Conservation (phyloP, 2,797 vertebrate genomes). For the Dryobates pubescens region DNA sequence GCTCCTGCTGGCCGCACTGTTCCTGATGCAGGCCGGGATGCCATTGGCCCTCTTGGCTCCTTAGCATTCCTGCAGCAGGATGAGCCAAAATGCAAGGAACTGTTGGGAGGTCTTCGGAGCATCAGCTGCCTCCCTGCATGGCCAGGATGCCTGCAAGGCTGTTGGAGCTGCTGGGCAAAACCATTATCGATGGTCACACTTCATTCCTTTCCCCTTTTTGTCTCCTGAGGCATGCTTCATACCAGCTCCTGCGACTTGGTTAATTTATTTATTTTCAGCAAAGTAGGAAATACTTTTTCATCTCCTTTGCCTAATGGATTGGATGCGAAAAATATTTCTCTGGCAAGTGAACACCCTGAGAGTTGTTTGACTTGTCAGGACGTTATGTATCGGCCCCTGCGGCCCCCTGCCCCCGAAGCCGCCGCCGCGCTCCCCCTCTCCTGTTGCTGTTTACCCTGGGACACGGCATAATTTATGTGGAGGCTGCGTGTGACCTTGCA, state of each 20-base stretch:
- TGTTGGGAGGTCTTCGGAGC: background rate
- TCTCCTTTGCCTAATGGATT: constrained; percentile 65
- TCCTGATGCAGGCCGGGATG: too few species aligned
- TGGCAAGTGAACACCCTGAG: constrained; percentile 63
- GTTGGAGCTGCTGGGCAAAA: constrained; percentile 30
- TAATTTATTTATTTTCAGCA: background rate
- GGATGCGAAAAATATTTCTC: constrained; percentile 59
- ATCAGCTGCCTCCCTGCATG: background rate
- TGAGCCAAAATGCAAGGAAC: background rate
- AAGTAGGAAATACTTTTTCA: constrained; percentile 59
- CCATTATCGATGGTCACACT: constrained; percentile 3
- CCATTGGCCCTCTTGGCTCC: background rate
- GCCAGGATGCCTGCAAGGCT: constrained; percentile 31
- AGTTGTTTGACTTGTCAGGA: constrained; percentile 62
- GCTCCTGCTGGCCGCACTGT: too few species aligned
- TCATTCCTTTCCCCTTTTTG: constrained; percentile 15
- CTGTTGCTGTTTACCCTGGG: constrained; percentile 51
- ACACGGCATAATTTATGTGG: constrained; percentile 42
- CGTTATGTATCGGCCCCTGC: constrained; percentile 52
- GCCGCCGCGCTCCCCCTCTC: constrained; percentile 36
- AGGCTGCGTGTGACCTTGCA: constrained; percentile 70
- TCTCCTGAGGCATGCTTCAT: background rate
- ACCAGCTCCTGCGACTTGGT: background rate
- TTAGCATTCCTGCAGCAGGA: background rate
- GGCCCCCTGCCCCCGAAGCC: background rate